Evolutionary conservation across 2,888 invertebrate genomes (phyloP).

Genomic region (Acrobasis repandana): DNA sequence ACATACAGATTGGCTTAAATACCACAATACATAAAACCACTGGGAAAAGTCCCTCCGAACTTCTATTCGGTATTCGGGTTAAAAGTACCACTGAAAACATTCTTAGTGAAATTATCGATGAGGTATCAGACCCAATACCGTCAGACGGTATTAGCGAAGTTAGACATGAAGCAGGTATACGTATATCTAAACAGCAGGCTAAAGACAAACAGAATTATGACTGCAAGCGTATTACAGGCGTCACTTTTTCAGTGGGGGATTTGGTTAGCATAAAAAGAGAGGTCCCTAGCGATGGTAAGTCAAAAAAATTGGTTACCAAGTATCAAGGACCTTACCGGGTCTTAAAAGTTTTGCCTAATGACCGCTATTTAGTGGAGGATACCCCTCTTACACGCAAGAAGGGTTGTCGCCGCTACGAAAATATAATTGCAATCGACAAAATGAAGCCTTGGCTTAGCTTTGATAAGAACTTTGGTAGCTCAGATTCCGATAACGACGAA

Average conservation of each 20-base stretch:
- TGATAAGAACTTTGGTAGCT: no score
- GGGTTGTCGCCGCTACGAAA: neutral
- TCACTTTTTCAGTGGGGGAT: neutral
- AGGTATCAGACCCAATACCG: no score
- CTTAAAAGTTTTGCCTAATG: neutral
- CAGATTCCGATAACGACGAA: neutral
- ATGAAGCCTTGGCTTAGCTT: neutral
- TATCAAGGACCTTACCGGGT: conserved; percentile 3
- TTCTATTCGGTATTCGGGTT: neutral
- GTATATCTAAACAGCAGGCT: no score
- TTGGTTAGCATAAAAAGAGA: conserved; percentile 6
- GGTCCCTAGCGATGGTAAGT: neutral
- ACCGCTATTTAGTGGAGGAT: conserved; percentile 3
- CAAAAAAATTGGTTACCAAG: neutral
- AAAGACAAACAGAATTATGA: no score
- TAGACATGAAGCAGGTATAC: no score
- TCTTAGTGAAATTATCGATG: no score
- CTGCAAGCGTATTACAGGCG: no score
- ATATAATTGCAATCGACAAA: neutral
- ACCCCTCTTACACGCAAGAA: conserved; percentile 3
- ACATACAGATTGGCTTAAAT: neutral
- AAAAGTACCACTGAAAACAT: no score
- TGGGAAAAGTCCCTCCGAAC: neutral
- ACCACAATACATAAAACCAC: neutral
- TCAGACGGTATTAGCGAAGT: no score